Conservation (phyloP, 2,888 invertebrate species). For the Helobdella robusta region DNA sequence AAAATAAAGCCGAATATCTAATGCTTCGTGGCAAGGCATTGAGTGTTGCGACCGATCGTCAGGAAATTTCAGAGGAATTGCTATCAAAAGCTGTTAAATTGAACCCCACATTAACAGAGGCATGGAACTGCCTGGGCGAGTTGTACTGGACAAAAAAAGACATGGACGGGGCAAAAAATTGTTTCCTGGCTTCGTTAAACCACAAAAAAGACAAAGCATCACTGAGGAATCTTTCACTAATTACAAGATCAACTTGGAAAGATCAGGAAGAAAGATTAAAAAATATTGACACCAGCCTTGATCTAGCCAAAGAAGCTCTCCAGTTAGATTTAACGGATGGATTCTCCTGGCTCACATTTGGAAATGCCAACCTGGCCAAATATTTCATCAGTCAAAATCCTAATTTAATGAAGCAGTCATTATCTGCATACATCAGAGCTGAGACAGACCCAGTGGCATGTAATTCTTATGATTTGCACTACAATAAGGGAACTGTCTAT, state of each 20-base stretch:
- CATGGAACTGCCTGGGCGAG: constrained; percentile 82
- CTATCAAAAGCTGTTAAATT: constrained; percentile 75
- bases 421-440: constrained; percentile 73
- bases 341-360: constrained; percentile 67
- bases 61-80: constrained; percentile 63
- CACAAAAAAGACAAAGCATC: constrained; percentile 62
- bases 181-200: constrained; percentile 63
- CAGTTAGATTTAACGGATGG: constrained; percentile 68
- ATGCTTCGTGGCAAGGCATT: constrained; percentile 63
- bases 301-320: constrained; percentile 72
- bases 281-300: constrained; percentile 63
- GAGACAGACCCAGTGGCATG: constrained; percentile 63
- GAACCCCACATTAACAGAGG: constrained; percentile 67
- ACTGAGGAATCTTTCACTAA: constrained; percentile 70
- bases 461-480: constrained; percentile 69
- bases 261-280: constrained; percentile 51
- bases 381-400: constrained; percentile 70
- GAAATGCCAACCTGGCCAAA: constrained; percentile 71
- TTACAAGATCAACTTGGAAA: constrained; percentile 60
- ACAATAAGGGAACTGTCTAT: constrained; percentile 72
- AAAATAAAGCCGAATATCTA: constrained; percentile 47
- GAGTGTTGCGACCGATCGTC: constrained; percentile 63
- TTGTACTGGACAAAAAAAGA: constrained; percentile 79
- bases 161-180: constrained; percentile 67
- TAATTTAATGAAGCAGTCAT: constrained; percentile 61